Percentiles rank a stretch among this genome's conserved stretches.
phyloP scores from a whole-genome alignment of 2,888 invertebrate genomes.

The Nowickia ferox region DNA sequence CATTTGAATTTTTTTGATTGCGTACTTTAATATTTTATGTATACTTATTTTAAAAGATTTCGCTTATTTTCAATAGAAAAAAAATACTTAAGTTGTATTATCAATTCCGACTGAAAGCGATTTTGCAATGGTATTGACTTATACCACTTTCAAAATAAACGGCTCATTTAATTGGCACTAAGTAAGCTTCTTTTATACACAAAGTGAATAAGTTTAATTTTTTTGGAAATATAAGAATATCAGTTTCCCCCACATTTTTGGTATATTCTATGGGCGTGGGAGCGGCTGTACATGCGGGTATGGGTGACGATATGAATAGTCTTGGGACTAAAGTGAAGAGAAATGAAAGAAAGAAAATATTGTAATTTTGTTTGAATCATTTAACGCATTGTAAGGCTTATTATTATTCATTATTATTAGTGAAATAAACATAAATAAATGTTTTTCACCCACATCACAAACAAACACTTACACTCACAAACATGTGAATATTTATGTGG shows the following conservation, averaged over 20 bases:
- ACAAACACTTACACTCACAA: not conserved
- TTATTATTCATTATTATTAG: slow-evolving; percentile 61
- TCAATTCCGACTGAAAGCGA: too few species aligned
- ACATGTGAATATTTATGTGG: too few species aligned
- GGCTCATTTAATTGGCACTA: slow-evolving; percentile 21
- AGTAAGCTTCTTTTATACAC: slow-evolving; percentile 32
- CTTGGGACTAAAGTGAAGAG: not conserved
- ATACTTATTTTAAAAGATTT: too few species aligned
- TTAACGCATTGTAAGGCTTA: slow-evolving; percentile 46
- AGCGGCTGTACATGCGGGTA: too few species aligned
- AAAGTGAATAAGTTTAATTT: not conserved
- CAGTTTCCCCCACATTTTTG: not conserved
- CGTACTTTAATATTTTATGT: too few species aligned
- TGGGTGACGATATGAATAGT: not conserved
- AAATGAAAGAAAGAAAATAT: not conserved
- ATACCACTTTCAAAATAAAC: too few species aligned
- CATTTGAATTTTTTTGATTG: too few species aligned
- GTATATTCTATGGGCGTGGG: not conserved
- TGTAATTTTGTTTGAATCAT: slow-evolving; percentile 31
- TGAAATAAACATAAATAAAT: not conserved
- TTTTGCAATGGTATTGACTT: too few species aligned
- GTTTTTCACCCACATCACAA: not conserved
- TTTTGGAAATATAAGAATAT: not conserved
- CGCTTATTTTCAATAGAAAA: too few species aligned
- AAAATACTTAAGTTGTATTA: too few species aligned